Evolutionary conservation across 1,140 invertebrate species (phyloP).

Genomic region (Myzus persicae): DNA sequence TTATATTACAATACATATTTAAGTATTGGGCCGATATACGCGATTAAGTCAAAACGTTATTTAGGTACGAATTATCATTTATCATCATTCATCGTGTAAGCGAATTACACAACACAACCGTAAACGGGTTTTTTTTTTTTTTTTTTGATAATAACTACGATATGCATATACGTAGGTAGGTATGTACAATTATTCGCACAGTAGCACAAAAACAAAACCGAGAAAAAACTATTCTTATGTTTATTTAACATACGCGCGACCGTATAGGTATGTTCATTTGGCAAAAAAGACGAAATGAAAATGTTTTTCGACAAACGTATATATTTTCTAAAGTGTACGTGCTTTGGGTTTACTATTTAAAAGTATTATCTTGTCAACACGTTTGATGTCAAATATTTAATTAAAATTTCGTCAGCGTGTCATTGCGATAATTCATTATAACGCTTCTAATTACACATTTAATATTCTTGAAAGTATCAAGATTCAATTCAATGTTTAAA

Average conservation of each 20-base stretch:
- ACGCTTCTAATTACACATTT: constrained; percentile 26
- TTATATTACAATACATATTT: too few relatives aligned
- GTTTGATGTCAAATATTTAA: constrained; percentile 35
- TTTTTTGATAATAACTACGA: not conserved
- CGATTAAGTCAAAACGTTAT: not conserved
- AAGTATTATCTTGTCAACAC: constrained; percentile 48
- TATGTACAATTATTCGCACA: not conserved
- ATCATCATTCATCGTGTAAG: not conserved
- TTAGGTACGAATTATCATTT: not conserved
- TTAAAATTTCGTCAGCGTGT: constrained; percentile 34
- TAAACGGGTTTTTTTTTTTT: not conserved
- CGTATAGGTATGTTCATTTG: not conserved
- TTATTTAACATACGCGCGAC: not conserved
- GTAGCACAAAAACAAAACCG: not conserved
- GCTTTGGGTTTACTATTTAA: constrained; percentile 4
- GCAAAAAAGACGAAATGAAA: constrained; percentile 39
- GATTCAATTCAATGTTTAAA: not conserved
- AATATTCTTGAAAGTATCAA: not conserved
- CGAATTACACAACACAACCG: not conserved
- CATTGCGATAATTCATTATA: not conserved
- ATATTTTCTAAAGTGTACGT: constrained; percentile 21
- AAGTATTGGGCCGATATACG: not conserved
- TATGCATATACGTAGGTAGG: not conserved
- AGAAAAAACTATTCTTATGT: not conserved
- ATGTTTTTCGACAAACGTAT: constrained; percentile 36